Evolutionary conservation across 2,888 invertebrate species (phyloP), one percentile per base, ranked within the genome.

Genomic region (Rutpela maculata): DNA sequence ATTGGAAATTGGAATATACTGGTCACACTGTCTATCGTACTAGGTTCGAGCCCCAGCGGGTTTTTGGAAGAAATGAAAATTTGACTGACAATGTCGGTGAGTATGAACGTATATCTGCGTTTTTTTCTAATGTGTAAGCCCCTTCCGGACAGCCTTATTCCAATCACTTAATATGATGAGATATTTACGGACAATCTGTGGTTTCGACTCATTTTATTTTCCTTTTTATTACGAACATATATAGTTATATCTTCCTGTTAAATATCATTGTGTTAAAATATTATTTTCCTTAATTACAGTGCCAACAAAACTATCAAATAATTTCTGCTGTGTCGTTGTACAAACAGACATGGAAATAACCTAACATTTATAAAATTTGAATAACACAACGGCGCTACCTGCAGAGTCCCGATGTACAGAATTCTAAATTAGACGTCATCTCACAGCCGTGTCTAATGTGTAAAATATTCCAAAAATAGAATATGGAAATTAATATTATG

Each of bases 391-490:
- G 17, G 11, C 63, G 22, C 66, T 55, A 18, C 66, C 66, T 66
- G 50, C 11, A 63, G 63, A 38, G 63, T 63, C 17, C 35, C 38
- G 38, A 38, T 63, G 63, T 38, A 38, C 18, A 63, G 63, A 63
- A 63, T 63, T 63, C 38, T 63, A 63, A 63, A 35, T 63, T 18
- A 66, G 66, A 66, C 50, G n/a, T 15, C 66, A n/a, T 31, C 50
- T 50, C 55, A 43, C 19, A 19, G 10, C 66, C 50, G 65, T 15
- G 66, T 55, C 22, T 50, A 66, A 66, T 66, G 22, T 66, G 50
- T 66, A 50, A 66, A 66, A 66, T 66, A 66, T 66, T 66, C 50
- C n/a, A n/a, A 26, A 66, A 66, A 55, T 66, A 66, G 66, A 66
- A 66, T 66, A 66, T 66, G 55, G 50, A 66, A 66, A 66, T 66